Evolutionary conservation across 2,113 vertebrate genomes (phyloP), one percentile per base, ranked within the genome.

Genomic region (Erpornis zantholeuca): DNA sequence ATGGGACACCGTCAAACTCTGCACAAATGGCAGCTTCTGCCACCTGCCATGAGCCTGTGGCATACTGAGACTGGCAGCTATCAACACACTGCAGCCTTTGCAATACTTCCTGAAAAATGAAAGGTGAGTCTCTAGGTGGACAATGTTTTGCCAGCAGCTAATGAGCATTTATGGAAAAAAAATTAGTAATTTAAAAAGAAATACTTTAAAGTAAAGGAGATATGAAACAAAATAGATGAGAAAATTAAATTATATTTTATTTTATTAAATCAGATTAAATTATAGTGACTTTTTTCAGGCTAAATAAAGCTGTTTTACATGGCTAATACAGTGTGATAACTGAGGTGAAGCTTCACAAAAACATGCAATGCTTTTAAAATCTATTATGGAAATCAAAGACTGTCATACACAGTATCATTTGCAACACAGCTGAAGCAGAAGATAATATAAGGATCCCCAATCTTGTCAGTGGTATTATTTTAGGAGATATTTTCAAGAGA

Each of bases 401-500:
- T 65, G 81, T 75, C 29, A 66, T 57, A 27, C 9, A 56, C 20
- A 38, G 8, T 68, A 92, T 52, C 9, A 45, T 73, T 94, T 83
- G 64, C 68, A 86, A 66, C 52, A 81, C 28, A 95, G 38, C 79
- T 88, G 76, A 93, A 94, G 59, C 24, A 80, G 52, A 90, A 76
- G 29, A 86, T 80, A 72, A 78, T 71, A 11, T 10, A 23, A 90
- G 35, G 68, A 66, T 80, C 82, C 73, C 52, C 68, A 90, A 0
- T 71, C 47, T 88, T 84, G 56, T 66, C 76, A 93, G 53, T 82
- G 35, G 53, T 60, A 82, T 94, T 85, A 81, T 86, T 96, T 95
- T 69, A 87, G 82, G 54, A 87, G 40, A 47, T 79, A 42, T 19
- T 91, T 89, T 68, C 76, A 86, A 70, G 31, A 64, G 47, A 83